Base-by-base conservation (phyloP, 1,140 invertebrate species). In the Rhizoglyphus robini region DNA sequence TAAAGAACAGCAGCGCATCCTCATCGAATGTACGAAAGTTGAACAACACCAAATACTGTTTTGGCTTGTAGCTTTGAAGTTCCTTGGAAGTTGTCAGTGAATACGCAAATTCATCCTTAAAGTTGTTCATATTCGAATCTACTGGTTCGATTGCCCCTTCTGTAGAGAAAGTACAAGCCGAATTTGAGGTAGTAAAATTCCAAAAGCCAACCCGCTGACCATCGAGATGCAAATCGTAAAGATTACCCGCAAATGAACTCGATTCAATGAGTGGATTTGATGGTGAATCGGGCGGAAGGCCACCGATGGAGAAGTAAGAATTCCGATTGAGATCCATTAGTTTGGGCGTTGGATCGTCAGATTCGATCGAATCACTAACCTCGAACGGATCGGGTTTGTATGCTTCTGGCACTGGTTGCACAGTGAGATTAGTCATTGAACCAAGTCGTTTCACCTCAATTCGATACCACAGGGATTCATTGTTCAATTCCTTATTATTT, bases 21-120 rank as follows among this genome's bases (percentile, higher is more conserved):
- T 91, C 86, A 76, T 94, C 90, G 69, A 86, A 86, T 0, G 88
- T 92, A 66, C 83, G 82, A 74, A 96, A 91, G 67, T 82, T 84
- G 49, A 96, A 80, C 18, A 83, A 82, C 1, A 95, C 80, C 41
- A 83, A n/a, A n/a, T n/a, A n/a, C n/a, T n/a, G n/a, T n/a, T n/a
- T n/a, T n/a, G n/a, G n/a, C n/a, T n/a, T n/a, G n/a, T n/a, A n/a
- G n/a, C n/a, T 84, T 73, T 90, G 89, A 15, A 83, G 79, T 69
- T 84, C 82, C 71, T 83, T 82, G 79, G 18, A 79, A 81, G 13
- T 79, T 79, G 31, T 79, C 81, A 70, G 23, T 86, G 77, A 41
- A 73, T 90, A 92, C 0, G 88, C 2, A 34, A 32, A 88, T 48
- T 83, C 78, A 18, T 88, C 89, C 71, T 83, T 83, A 73, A 89